phyloP scores from a whole-genome alignment of 2,888 invertebrate genomes.

The Erebia ligea region DNA sequence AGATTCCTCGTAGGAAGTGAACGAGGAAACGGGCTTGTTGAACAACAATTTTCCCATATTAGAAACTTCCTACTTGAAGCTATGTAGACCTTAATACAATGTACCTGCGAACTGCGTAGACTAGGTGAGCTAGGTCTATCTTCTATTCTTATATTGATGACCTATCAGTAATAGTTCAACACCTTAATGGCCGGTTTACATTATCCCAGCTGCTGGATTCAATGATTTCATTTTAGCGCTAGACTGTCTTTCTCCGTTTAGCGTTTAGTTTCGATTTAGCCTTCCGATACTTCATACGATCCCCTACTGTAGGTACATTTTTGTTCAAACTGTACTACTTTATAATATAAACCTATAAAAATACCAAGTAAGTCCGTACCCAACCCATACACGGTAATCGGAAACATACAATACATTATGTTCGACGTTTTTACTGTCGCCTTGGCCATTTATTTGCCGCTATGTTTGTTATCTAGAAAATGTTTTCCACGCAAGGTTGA shows the following conservation, averaged over 20 bases:
- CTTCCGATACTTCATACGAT: no score
- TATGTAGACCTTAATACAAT: slow-evolving; percentile 17
- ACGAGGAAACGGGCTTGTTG: slow-evolving; percentile 47
- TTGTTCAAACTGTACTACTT: background rate
- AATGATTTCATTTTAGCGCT: background rate
- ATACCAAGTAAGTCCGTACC: background rate
- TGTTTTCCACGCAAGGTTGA: background rate
- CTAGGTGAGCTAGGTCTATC: background rate
- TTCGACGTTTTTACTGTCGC: background rate
- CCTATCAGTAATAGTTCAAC: background rate
- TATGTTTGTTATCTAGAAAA: background rate
- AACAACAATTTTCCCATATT: slow-evolving; percentile 50
- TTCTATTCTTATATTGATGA: background rate
- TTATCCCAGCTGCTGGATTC: background rate
- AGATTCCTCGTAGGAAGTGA: slow-evolving; percentile 46
- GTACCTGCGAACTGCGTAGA: background rate
- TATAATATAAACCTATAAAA: no score
- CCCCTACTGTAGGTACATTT: background rate
- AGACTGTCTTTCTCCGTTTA: background rate
- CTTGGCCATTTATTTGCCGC: background rate
- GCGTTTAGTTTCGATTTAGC: no score
- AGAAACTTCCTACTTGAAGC: slow-evolving; percentile 28
- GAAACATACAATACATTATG: slow-evolving; percentile 1
- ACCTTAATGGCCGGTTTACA: background rate
- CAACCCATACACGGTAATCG: background rate